Evolutionary conservation across 2,888 invertebrate genomes (phyloP).

Genomic region (Cremastinae sp.): DNA sequence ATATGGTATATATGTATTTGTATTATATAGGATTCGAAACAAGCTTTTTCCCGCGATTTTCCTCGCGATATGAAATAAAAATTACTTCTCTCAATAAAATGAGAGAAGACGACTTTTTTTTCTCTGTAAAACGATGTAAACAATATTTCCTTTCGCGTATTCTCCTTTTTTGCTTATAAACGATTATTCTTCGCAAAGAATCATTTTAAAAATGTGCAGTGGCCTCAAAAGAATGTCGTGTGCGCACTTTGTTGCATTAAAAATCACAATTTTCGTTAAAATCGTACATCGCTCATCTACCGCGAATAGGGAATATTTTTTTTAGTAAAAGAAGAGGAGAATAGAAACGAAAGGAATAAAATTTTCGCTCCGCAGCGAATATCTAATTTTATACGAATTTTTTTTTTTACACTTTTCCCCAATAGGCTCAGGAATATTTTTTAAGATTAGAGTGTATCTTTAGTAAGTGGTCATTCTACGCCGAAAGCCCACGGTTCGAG

Average conservation of each 20-base stretch:
- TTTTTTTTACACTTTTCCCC: conserved; percentile 36
- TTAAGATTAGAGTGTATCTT: conserved; percentile 68
- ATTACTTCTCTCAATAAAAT: conserved; percentile 59
- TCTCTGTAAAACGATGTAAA: neutral
- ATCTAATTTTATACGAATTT: conserved; percentile 26
- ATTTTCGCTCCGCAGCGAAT: conserved; percentile 20
- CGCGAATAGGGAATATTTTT: conserved; percentile 20
- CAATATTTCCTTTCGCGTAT: neutral
- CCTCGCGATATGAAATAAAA: conserved; percentile 2
- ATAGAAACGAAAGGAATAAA: conserved; percentile 22
- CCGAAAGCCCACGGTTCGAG: conserved; percentile 71
- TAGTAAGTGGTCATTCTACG: conserved; percentile 75
- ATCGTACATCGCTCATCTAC: conserved; percentile 19
- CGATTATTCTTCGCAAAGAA: conserved; percentile 59
- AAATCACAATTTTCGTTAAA: neutral
- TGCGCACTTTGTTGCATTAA: no score
- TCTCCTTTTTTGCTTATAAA: conserved; percentile 9
- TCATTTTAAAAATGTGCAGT: conserved; percentile 35
- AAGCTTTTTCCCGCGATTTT: conserved; percentile 25
- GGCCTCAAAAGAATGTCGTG: no score
- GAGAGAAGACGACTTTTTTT: conserved; percentile 57
- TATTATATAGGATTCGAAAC: conserved; percentile 36
- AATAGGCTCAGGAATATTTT: conserved; percentile 67
- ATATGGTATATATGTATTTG: conserved; percentile 14
- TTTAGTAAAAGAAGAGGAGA: conserved; percentile 4